These are phyloP conservation scores for Cardiocondyla obscurior DNA, from an alignment of 1,140 invertebrate species.

Conservation along the genomic window DNA sequence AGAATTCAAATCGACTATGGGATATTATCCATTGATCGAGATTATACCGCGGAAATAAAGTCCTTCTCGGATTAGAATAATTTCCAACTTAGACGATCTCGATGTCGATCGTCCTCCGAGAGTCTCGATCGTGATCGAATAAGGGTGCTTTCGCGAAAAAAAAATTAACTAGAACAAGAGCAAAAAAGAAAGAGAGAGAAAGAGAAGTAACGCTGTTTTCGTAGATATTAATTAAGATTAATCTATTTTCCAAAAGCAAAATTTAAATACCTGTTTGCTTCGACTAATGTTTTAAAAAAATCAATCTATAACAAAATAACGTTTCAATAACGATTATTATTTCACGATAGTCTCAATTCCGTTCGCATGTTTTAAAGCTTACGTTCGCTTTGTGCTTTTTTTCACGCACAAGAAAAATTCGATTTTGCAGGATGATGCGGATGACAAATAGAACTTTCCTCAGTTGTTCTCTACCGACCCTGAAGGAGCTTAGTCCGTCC, in stretches of 20 bases:
- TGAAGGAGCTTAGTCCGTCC: neutral
- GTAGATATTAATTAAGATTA: neutral
- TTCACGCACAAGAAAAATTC: constrained; percentile 26
- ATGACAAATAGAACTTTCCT: constrained; percentile 64
- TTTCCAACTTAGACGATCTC: constrained; percentile 11
- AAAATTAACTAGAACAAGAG: neutral
- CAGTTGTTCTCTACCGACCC: neutral
- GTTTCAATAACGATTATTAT: neutral
- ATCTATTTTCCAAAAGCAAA: neutral
- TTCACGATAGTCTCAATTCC: neutral
- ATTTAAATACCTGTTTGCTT: neutral
- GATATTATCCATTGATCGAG: constrained; percentile 25
- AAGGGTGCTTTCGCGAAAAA: neutral
- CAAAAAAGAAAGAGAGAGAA: neutral
- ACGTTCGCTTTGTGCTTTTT: neutral
- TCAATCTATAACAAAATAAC: neutral
- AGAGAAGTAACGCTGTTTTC: neutral
- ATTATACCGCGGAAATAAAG: constrained; percentile 42
- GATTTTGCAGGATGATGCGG: constrained; percentile 42
- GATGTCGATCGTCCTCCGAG: constrained; percentile 8
- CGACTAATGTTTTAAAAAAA: neutral
- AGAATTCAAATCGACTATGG: constrained; percentile 1
- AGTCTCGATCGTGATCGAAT: neutral
- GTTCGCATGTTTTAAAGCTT: neutral
- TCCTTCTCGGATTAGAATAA: constrained; percentile 5